phyloP scores from a whole-genome alignment of 1,140 invertebrate genomes.

The Aphelinus atriplicis region DNA sequence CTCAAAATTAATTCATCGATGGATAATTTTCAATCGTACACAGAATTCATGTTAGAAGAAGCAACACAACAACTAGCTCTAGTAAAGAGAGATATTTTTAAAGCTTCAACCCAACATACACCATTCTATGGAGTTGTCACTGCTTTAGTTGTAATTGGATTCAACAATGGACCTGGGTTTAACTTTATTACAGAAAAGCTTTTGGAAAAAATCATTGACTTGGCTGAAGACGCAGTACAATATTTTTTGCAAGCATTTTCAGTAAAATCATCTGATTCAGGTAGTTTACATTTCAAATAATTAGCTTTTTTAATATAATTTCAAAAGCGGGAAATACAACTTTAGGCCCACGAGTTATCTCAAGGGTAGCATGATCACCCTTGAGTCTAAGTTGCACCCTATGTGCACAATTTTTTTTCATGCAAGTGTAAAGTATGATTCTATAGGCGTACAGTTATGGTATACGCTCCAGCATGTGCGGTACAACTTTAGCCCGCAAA shows the following conservation, averaged over 20 bases:
- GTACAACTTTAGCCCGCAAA: no score
- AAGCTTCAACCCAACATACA: conserved; percentile 52
- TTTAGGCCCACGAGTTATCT: no score
- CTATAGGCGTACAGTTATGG: no score
- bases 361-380: no score
- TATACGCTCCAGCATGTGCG: no score
- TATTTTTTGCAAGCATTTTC: conserved; percentile 60
- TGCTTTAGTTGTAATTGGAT: conserved; percentile 50
- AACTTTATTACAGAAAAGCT: conserved; percentile 39
- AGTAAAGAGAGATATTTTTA: conserved; percentile 60
- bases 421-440: no score
- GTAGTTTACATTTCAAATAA: conserved; percentile 42
- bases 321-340: no score
- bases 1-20: background rate
- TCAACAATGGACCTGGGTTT: conserved; percentile 43
- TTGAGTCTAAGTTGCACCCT: no score
- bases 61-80: conserved; percentile 51
- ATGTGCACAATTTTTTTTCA: no score
- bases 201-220: conserved; percentile 47
- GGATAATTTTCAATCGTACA: conserved; percentile 24
- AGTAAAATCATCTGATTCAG: conserved; percentile 48
- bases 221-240: conserved; percentile 56
- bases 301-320: conserved; percentile 19
- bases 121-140: conserved; percentile 59
- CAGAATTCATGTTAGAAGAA: conserved; percentile 48